Base-by-base conservation (phyloP, 2,113 vertebrate species). In the Chloroceryle aenea region DNA sequence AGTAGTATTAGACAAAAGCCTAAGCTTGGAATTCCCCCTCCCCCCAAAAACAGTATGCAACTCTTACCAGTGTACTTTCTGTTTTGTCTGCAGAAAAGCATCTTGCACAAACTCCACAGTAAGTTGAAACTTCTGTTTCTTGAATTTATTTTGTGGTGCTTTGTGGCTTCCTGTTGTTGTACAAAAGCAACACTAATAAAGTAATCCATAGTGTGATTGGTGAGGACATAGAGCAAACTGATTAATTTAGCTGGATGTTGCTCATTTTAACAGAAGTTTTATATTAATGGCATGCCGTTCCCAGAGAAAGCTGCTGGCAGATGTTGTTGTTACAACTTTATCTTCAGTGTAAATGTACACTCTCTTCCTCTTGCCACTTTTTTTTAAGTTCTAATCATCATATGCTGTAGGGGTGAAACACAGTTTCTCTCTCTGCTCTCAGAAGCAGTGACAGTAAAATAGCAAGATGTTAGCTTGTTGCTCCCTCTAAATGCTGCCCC, bases 201-300 rank as follows among this genome's bases (percentile, higher is more conserved):
- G 56, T 67, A 80, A 74, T 93, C 32, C 52, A 8, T 58, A 47
- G 40, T 7, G 38, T 86, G 58, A n/a, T 55, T 66, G 59, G 22
- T 36, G 29, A 86, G 45, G 34, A 20, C 86, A 32, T 47, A 63
- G 38, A 75, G 82, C 66, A 67, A 55, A 67, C 58, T 67, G 56
- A 56, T 87, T 84, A 47, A 84, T 61, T 76, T 79, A 48, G 40
- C 66, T 87, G 88, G 45, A 19, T 50, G 30, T 26, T 83, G 61
- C 80, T 83, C 36, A n/a, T 90, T 89, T 69, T 81, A 84, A 63
- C 86, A 56, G 47, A 84, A 89, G 61, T 90, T 89, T 90, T 87
- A 4, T 87, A 56, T 81, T 87, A 67, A 75, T 81, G 45, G 64
- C 73, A n/a, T 88, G 89, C 80, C 87, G 47, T 81, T 92, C 68